Conservation (phyloP, 2,113 vertebrate species). For the Brachypodius melanocephalos region DNA sequence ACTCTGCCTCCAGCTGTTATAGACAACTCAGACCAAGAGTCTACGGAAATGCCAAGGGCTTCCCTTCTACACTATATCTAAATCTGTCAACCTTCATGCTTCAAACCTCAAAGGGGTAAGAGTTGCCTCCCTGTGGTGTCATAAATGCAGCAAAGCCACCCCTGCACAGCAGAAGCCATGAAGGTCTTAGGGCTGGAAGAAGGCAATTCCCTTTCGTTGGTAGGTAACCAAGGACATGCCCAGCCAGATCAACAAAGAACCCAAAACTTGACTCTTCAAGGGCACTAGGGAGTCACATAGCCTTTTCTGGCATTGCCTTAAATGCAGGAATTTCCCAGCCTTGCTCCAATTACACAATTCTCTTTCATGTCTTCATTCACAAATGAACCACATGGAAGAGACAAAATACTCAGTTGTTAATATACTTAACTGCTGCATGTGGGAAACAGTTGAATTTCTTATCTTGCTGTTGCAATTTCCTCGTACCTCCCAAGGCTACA, state of each 20-base stretch:
- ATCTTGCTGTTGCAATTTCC: not conserved
- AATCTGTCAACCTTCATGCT: not conserved
- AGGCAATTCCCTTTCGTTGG: not conserved
- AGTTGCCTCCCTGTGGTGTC: not conserved
- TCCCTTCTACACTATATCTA: not conserved
- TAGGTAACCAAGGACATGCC: not conserved
- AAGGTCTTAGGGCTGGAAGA: not conserved
- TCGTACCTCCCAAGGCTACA: not conserved
- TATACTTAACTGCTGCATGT: not conserved
- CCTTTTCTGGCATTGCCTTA: not conserved
- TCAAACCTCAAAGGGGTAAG: not conserved
- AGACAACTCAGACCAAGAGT: not conserved
- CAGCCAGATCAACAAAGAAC: not conserved
- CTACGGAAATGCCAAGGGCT: not conserved
- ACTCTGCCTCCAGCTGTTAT: not conserved
- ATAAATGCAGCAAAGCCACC: not conserved
- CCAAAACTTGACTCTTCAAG: not conserved
- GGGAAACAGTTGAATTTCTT: not conserved
- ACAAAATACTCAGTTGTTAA: not conserved
- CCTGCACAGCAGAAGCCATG: not conserved
- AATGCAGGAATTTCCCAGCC: not conserved
- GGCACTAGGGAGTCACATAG: fast-evolving
- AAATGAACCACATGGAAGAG: not conserved
- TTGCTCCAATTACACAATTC: not conserved
- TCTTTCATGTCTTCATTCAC: not conserved